Conservation (phyloP, 2,888 invertebrate genomes). For the Drosophila demipolita region DNA sequence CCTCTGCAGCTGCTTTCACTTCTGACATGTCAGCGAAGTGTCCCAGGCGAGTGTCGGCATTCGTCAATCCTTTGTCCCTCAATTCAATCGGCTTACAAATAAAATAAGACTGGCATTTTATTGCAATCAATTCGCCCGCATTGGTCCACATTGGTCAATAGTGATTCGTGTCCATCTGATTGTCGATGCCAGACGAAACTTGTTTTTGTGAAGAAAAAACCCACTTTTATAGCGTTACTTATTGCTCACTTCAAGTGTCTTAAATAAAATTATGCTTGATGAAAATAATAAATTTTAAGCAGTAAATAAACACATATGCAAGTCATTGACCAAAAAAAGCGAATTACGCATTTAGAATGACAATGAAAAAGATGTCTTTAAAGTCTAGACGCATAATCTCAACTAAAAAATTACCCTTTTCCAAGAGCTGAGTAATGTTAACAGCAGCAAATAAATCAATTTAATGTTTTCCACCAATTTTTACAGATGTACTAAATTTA, state of each 20-base stretch:
- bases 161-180: constrained; percentile 2
- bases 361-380: background rate
- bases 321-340: constrained; percentile 16
- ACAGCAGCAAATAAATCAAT: constrained; percentile 1
- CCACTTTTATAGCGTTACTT: background rate
- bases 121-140: constrained; percentile 29
- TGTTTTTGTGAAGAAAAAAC: constrained; percentile 2
- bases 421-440: background rate
- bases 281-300: too few species aligned
- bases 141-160: constrained; percentile 16
- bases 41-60: constrained; percentile 6
- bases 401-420: background rate
- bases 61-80: constrained; percentile 19
- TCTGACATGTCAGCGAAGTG: constrained; percentile 9
- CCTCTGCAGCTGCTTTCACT: constrained; percentile 6
- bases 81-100: constrained; percentile 29
- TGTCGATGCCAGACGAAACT: constrained; percentile 15
- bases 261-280: background rate
- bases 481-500: constrained; percentile 11
- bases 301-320: background rate
- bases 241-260: background rate
- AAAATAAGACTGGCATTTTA: constrained; percentile 25
- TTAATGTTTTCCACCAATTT: background rate
- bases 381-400: background rate
- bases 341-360: constrained; percentile 1